Base-by-base conservation (phyloP, 1,140 invertebrate genomes). In the Parasteatoda tepidariorum region DNA sequence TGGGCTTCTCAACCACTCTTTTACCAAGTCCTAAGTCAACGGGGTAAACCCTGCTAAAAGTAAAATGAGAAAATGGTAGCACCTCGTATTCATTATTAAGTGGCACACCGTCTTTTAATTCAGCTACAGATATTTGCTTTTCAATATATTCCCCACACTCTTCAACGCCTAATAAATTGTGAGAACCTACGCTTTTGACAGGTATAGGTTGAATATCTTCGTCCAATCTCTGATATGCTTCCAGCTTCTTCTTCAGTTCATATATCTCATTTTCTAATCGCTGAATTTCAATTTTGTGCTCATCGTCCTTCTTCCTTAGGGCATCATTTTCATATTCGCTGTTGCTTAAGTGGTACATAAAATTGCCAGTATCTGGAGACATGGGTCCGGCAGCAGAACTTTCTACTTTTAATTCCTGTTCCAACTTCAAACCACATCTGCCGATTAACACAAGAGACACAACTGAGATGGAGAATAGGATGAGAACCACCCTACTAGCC, bases 1-100 rank as follows among this genome's bases (percentile, higher is more conserved):
- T 94, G 0, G 94, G 94, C 87, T 94, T 94, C 86, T 95, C 94
- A 2, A 95, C 94, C 0, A 95, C 94, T 7, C 94, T 89, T 86
- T 94, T 94, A 0, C 94, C 94, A 26, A 95, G 89, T 0, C 94
- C 94, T 22, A 94, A 90, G 48, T 95, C 93, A 6, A 93, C 93
- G 1, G 94, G 92, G 86, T 94, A 95, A 0, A 95, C 91, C 30
- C 93, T 88, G 57, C 91, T 93, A 85, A 93, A 92, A 1, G 94
- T 95, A 88, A 95, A 95, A 86, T 94, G 93, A 86, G 92, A 94
- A 88, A 94, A 95, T 2, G 94, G 92, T 22, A 94, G 92, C 33
- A 95, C 88, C 87, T 95, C 94, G 88, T 94, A 95, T 88, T 95
- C 94, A 87, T 94, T 85, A 41, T 85, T 85, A 0, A 85, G 57